These are phyloP conservation scores for Oreochromis mossambicus DNA, from an alignment of 2,797 vertebrate species.

Conservation along the genomic window DNA sequence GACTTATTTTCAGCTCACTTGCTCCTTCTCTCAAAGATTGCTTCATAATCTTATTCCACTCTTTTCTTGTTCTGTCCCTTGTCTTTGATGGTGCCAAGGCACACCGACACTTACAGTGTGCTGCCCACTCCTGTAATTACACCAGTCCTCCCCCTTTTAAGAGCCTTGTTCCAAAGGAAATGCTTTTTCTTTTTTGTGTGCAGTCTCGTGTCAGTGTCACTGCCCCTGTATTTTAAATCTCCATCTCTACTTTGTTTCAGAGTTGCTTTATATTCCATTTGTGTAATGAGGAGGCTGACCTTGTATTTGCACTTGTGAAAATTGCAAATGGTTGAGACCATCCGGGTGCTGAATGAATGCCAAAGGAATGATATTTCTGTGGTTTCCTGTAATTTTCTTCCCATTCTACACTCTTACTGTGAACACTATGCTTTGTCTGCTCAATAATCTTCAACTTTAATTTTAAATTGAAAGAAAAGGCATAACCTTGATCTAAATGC, in stretches of 20 bases:
- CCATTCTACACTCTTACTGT: neutral
- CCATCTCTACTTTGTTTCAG: constrained; percentile 23
- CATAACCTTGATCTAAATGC: neutral
- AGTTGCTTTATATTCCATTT: constrained; percentile 48
- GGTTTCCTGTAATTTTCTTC: neutral
- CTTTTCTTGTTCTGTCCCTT: neutral
- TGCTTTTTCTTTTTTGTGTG: neutral
- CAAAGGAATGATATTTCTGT: constrained; percentile 7
- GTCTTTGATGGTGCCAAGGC: constrained; percentile 1
- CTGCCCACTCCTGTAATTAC: constrained; percentile 55
- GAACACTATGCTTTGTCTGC: neutral
- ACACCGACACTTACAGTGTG: constrained; percentile 2
- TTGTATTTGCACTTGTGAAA: constrained; percentile 52
- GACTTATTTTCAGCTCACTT: neutral
- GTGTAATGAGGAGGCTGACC: constrained; percentile 37
- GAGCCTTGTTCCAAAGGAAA: constrained; percentile 38
- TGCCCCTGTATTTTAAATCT: constrained; percentile 26
- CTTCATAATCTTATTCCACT: constrained; percentile 13
- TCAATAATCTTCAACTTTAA: neutral
- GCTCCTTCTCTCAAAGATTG: neutral
- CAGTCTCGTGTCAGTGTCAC: constrained; percentile 18
- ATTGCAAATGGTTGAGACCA: constrained; percentile 20
- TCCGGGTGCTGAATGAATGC: constrained; percentile 20
- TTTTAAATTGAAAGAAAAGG: neutral
- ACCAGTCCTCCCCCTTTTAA: constrained; percentile 25